These are phyloP conservation scores for Puma concolor DNA, from an alignment of 2,113 vertebrate species.

Conservation along the genomic window DNA sequence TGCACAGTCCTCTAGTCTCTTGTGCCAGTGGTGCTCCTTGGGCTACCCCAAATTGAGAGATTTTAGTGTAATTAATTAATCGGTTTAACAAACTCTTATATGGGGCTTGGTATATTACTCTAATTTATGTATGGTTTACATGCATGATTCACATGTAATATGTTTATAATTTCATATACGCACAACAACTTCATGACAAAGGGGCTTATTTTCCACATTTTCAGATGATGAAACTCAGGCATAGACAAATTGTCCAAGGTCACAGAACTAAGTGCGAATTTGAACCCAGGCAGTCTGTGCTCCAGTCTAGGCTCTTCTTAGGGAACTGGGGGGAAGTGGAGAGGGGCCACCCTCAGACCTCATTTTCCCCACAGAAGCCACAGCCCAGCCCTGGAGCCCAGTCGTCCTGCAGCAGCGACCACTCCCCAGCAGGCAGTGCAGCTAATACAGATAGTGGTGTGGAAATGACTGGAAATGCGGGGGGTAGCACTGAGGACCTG, in stretches of 20 bases:
- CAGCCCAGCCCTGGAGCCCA: constrained; percentile 96
- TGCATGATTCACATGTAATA: background rate
- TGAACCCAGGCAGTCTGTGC: background rate
- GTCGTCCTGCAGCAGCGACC: constrained; percentile 98
- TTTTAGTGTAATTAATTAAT: background rate
- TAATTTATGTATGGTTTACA: background rate
- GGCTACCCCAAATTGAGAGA: background rate
- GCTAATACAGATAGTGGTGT: constrained; percentile 98
- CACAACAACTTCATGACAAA: background rate
- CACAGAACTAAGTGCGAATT: background rate
- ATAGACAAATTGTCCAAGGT: background rate
- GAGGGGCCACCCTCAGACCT: background rate
- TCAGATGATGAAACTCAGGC: constrained; percentile 20
- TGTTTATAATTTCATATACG: background rate
- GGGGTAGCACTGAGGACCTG: constrained; percentile 96
- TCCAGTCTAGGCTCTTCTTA: background rate
- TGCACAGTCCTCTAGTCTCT: background rate
- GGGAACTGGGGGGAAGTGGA: background rate
- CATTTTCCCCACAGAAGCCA: constrained; percentile 89
- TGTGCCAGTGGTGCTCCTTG: background rate
- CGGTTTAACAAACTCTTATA: background rate
- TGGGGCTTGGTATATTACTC: background rate
- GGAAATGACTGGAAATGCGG: constrained; percentile 95
- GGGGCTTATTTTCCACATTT: background rate
- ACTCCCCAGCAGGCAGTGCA: constrained; percentile 94